A percentile compares a stretch with the other conserved stretches of the same genome.
phyloP scores from a whole-genome alignment of 2,797 vertebrate species.

The Carcharodon carcharias region DNA sequence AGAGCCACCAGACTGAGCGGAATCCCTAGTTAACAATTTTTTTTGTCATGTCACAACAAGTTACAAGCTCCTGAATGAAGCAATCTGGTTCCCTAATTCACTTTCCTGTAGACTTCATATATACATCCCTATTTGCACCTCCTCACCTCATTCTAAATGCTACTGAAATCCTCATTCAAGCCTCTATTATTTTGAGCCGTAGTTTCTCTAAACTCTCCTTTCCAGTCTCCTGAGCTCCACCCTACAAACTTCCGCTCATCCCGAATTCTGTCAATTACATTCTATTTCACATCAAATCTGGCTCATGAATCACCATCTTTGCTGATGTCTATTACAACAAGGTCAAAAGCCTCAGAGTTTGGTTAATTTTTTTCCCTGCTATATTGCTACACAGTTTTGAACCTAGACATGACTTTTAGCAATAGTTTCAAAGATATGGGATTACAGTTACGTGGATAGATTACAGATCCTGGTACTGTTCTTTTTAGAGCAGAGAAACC shows the following conservation, averaged over 20 bases:
- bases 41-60: no score
- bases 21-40: no score
- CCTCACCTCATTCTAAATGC: neutral
- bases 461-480: no score
- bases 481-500: no score
- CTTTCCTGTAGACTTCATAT: no score
- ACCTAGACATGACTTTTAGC: neutral
- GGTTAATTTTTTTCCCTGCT: neutral
- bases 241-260: neutral
- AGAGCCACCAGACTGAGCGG: no score
- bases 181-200: neutral
- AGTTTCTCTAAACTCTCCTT: neutral
- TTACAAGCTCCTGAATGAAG: no score
- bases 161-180: neutral
- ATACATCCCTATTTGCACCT: neutral
- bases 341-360: no score
- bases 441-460: no score
- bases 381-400: neutral
- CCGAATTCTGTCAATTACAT: neutral
- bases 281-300: neutral
- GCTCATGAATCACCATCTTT: neutral
- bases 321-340: neutral
- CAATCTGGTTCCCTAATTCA: no score
- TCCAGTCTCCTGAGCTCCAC: neutral
- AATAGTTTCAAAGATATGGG: no score